Conservation (phyloP, 2,797 vertebrate species). For the Hylomyscus alleni region DNA sequence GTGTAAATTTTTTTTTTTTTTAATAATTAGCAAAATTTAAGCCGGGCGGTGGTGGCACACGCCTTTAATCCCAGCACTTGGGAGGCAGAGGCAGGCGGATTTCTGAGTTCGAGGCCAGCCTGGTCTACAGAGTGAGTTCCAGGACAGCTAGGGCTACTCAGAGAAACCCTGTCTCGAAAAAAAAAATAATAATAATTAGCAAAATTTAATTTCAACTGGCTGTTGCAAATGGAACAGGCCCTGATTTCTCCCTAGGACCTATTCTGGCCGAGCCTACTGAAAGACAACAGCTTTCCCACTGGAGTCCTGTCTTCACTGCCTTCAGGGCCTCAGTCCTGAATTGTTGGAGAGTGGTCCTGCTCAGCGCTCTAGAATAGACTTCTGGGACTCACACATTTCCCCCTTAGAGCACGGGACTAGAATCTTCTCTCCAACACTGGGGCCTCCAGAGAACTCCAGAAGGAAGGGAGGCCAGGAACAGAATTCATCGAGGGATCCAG, state of each 20-base stretch:
- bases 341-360: background rate
- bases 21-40: background rate
- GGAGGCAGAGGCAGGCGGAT: no score
- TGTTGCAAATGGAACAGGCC: background rate
- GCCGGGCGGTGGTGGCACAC: no score
- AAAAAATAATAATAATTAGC: no score
- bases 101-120: no score
- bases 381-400: background rate
- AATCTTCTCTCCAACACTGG: background rate
- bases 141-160: no score
- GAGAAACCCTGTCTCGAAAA: no score
- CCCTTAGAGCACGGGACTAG: background rate
- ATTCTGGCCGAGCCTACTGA: background rate
- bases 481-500: background rate
- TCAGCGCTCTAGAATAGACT: background rate
- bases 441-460: background rate
- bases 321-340: background rate
- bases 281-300: background rate
- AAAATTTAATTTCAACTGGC: background rate
- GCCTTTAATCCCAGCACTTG: no score
- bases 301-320: background rate
- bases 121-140: no score
- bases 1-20: background rate
- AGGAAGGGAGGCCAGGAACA: no score
- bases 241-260: background rate